phyloP scores from a whole-genome alignment of 2,113 vertebrate genomes.

The Sylvietta virens region DNA sequence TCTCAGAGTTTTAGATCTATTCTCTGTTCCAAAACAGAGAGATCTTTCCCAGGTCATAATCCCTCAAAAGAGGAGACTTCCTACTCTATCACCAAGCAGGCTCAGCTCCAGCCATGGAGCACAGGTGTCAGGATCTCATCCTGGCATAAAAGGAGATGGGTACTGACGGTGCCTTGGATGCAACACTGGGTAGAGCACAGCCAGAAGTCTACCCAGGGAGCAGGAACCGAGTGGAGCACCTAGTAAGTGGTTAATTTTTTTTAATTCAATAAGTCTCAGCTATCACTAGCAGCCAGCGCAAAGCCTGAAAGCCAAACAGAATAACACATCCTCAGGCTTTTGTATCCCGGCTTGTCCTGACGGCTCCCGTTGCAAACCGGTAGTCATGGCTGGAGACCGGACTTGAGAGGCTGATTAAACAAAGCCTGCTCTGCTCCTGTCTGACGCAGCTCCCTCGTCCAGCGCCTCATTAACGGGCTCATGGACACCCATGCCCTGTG shows the following conservation, averaged over 20 bases:
- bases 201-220: neutral
- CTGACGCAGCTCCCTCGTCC: neutral
- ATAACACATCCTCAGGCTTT: conserved; percentile 34
- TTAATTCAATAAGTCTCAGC: conserved; percentile 16
- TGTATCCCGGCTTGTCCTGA: conserved; percentile 19
- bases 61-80: conserved; percentile 20
- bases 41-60: neutral
- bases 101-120: neutral
- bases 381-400: neutral
- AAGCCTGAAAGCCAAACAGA: conserved; percentile 48
- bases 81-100: conserved; percentile 17
- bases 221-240: neutral
- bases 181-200: neutral
- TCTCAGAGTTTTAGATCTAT: neutral
- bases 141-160: neutral
- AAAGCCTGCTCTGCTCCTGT: conserved; percentile 5
- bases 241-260: neutral
- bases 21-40: neutral
- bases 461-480: conserved; percentile 32
- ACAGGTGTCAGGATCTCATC: neutral
- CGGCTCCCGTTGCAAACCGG: conserved; percentile 35
- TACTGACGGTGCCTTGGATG: neutral
- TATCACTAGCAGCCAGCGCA: neutral
- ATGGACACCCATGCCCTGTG: neutral
- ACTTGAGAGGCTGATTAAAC: conserved; percentile 43